A percentile compares a stretch with the other conserved stretches of the same genome.
These are phyloP conservation scores for Chaetogeoica ovagalla DNA, from an alignment of 2,888 invertebrate genomes.

Conservation along the genomic window DNA sequence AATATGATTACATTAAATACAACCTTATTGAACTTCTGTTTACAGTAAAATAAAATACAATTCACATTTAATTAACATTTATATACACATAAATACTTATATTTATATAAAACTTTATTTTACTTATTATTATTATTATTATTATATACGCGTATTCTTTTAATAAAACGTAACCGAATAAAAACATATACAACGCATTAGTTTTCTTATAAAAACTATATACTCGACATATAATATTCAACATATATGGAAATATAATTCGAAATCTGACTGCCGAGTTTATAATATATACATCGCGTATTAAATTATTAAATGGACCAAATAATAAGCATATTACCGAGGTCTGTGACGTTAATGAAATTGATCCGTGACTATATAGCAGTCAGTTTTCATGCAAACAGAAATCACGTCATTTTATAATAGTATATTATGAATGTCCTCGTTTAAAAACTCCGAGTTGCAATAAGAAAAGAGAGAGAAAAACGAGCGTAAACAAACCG, in stretches of 20 bases:
- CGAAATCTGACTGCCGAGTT: background rate
- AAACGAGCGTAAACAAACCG: background rate
- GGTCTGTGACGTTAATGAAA: background rate
- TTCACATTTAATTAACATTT: too few species aligned
- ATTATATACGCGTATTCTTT: too few species aligned
- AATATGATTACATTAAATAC: too few species aligned
- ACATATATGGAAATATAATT: slow-evolving; percentile 14
- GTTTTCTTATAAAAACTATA: background rate
- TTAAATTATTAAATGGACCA: background rate
- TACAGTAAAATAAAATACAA: background rate
- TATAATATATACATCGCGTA: background rate
- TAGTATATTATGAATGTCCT: background rate
- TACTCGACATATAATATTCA: slow-evolving; percentile 4
- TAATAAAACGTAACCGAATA: background rate
- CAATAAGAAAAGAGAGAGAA: background rate
- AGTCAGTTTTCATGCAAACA: background rate
- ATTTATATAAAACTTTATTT: too few species aligned
- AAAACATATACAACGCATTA: background rate
- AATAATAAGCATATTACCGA: background rate
- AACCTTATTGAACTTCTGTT: too few species aligned
- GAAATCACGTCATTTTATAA: background rate
- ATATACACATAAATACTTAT: too few species aligned
- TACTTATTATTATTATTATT: too few species aligned
- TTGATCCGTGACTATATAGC: background rate
- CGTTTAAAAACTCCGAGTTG: background rate